Percentiles rank a stretch among this genome's conserved stretches.
Evolutionary conservation across 2,797 vertebrate genomes (phyloP).

Genomic region (Sciaenops ocellatus): DNA sequence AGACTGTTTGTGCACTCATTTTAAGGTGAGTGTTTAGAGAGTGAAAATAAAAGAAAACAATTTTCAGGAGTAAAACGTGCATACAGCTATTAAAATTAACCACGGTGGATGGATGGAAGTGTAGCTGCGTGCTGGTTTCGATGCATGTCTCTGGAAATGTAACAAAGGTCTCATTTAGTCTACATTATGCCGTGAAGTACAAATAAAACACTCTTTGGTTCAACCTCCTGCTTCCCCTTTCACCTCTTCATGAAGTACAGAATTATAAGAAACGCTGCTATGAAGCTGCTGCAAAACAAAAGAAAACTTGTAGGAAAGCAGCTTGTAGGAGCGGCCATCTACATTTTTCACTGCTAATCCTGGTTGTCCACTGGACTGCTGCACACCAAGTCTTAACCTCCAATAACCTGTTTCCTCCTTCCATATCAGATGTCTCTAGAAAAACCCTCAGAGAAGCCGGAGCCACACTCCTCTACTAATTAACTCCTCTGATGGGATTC

Average conservation of each 20-base stretch:
- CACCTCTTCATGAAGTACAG: slow-evolving; percentile 17
- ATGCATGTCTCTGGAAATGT: not conserved
- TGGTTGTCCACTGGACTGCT: not conserved
- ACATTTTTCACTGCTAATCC: slow-evolving; percentile 14
- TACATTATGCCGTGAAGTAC: not conserved
- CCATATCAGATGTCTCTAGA: slow-evolving; percentile 7
- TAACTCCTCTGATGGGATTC: slow-evolving; percentile 68
- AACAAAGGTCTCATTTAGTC: slow-evolving; percentile 1
- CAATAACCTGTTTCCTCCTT: slow-evolving; percentile 18
- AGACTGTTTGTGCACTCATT: slow-evolving; percentile 7
- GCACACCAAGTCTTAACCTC: slow-evolving; percentile 23
- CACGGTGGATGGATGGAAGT: not conserved
- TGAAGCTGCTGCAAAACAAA: slow-evolving; percentile 35
- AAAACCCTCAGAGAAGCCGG: not conserved
- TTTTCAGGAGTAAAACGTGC: not conserved
- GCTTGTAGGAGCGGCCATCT: not conserved
- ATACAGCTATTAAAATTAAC: not conserved
- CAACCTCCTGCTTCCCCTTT: slow-evolving; percentile 3
- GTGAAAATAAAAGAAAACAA: slow-evolving; percentile 1
- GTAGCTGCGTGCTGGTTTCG: not conserved
- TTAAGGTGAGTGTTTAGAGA: slow-evolving; percentile 29
- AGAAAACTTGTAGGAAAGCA: not conserved
- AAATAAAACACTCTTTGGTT: slow-evolving; percentile 27
- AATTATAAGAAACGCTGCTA: slow-evolving; percentile 23
- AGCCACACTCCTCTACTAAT: slow-evolving; percentile 60